A percentile compares a stretch with the other conserved stretches of the same genome.
phyloP scores from a whole-genome alignment of 2,888 invertebrate genomes.

The Chorisops tibialis region DNA sequence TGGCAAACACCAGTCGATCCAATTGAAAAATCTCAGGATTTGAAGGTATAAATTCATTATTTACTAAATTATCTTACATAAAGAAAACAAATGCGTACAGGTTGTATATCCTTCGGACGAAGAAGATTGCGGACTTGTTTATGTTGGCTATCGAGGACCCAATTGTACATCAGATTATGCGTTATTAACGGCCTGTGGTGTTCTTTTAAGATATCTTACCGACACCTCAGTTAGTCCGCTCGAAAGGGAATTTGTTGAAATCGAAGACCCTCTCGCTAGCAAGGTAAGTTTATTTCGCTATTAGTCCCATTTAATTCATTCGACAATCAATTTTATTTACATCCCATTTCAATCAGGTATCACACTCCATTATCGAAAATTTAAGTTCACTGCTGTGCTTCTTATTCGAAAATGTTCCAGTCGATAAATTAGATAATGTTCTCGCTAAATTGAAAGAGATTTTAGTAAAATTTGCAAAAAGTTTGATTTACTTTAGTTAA shows the following conservation, averaged over 20 bases:
- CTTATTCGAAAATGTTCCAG: constrained; percentile 71
- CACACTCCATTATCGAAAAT: constrained; percentile 63
- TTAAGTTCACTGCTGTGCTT: constrained; percentile 67
- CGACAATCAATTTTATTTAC: not conserved
- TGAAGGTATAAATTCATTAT: constrained; percentile 45
- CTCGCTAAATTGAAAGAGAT: constrained; percentile 56
- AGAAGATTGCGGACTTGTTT: constrained; percentile 74
- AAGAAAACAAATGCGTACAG: constrained; percentile 33
- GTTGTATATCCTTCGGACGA: constrained; percentile 66
- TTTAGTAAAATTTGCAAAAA: constrained; percentile 53
- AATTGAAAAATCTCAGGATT: constrained; percentile 56
- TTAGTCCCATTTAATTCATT: no score
- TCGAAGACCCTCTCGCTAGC: constrained; percentile 76
- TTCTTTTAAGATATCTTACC: constrained; percentile 77
- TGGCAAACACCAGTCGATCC: constrained; percentile 74
- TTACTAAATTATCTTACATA: not conserved
- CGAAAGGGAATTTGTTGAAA: constrained; percentile 78
- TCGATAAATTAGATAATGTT: constrained; percentile 62
- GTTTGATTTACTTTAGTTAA: constrained; percentile 20
- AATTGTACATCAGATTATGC: constrained; percentile 56
- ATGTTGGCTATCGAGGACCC: constrained; percentile 79
- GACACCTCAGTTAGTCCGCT: constrained; percentile 85
- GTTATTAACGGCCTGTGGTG: constrained; percentile 61
- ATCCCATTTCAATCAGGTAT: constrained; percentile 21
- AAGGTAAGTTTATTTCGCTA: constrained; percentile 55